These are phyloP conservation scores for Hylaea fasciaria DNA, from an alignment of 2,888 invertebrate genomes.

Conservation along the genomic window DNA sequence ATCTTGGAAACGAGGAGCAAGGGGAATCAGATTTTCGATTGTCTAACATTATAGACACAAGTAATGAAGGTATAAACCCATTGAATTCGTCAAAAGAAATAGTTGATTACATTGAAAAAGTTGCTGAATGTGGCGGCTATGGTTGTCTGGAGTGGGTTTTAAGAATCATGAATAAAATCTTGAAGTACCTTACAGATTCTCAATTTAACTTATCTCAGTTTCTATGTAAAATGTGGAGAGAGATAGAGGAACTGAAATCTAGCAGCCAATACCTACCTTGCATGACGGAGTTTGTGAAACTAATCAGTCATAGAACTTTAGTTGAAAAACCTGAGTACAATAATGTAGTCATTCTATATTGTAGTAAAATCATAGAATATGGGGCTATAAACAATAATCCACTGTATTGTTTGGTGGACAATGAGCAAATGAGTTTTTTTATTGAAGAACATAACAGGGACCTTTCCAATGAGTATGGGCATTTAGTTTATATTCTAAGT, in stretches of 20 bases:
- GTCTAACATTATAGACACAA: background rate
- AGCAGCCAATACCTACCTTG: constrained; percentile 72
- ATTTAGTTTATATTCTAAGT: constrained; percentile 69
- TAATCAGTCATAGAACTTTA: constrained; percentile 64
- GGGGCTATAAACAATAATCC: constrained; percentile 66
- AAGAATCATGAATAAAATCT: constrained; percentile 60
- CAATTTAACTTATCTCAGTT: constrained; percentile 61
- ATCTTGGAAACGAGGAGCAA: constrained; percentile 33
- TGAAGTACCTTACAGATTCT: constrained; percentile 46
- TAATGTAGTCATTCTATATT: constrained; percentile 62
- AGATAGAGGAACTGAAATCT: constrained; percentile 77
- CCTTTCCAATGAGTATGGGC: constrained; percentile 50
- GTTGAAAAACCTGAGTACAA: constrained; percentile 59
- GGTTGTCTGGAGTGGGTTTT: constrained; percentile 74
- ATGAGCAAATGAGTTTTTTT: constrained; percentile 4
- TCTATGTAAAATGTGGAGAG: constrained; percentile 70
- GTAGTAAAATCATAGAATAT: constrained; percentile 69
- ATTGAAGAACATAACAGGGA: constrained; percentile 49
- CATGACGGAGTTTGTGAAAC: constrained; percentile 69
- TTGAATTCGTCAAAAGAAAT: constrained; percentile 47
- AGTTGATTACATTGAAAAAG: constrained; percentile 60
- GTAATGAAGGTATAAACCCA: constrained; percentile 31
- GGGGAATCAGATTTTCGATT: background rate
- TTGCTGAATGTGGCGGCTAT: constrained; percentile 77
- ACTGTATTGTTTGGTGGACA: constrained; percentile 61